Conservation (phyloP, 2,888 invertebrate species). For the Acanthosepion lycidas region DNA sequence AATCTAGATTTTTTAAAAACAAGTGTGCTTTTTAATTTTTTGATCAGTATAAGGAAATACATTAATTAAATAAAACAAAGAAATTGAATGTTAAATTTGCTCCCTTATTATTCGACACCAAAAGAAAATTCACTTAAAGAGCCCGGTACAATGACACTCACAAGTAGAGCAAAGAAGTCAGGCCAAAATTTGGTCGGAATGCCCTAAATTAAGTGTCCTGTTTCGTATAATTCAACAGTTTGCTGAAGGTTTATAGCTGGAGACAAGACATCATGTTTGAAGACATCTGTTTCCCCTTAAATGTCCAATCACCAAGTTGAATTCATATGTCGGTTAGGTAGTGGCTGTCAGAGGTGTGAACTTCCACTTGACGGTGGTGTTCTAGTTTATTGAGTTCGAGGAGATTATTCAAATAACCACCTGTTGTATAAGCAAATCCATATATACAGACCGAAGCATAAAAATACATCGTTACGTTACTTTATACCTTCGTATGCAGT, state of each 20-base stretch:
- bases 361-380: background rate
- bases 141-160: no score
- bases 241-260: background rate
- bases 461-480: no score
- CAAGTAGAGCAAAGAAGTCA: no score
- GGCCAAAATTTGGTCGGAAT: background rate
- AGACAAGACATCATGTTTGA: background rate
- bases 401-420: background rate
- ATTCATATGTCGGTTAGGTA: background rate
- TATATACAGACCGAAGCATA: background rate
- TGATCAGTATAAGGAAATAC: no score
- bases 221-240: background rate
- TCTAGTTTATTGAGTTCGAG: background rate
- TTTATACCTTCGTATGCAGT: no score
- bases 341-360: background rate
- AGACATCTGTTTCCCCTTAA: constrained; percentile 11
- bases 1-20: no score
- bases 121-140: no score
- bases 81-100: no score
- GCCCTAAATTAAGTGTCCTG: background rate
- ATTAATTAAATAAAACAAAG: no score
- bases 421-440: background rate
- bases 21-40: no score
- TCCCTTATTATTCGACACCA: no score
- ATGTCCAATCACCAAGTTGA: background rate